Base-by-base conservation (phyloP, 2,797 vertebrate species). In the Erethizon dorsatum region DNA sequence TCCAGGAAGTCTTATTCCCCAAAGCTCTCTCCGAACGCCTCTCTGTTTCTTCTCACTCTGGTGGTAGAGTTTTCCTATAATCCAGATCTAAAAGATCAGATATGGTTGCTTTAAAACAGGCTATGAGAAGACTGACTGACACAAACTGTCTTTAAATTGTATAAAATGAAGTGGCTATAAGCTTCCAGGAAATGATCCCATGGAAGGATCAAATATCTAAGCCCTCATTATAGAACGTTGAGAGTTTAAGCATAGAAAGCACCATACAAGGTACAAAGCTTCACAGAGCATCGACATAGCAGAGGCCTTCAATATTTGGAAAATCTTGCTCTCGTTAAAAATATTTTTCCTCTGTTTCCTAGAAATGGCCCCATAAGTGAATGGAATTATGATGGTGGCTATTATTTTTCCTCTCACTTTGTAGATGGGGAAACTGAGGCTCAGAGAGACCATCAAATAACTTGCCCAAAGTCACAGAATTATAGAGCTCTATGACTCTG, bases 91-190 rank as follows among this genome's bases (percentile, higher is more conserved):
- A 95, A 94, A 65, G 57, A 63, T 50, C 61, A 85, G 5, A 37
- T 5, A 75, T 67, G 15, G 61, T 85, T 94, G 89, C 57, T 92
- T 92, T 96, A 96, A 96, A 22, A 84, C 10, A 88, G 57, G 63
- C 28, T 65, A 61, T 47, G 9, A 82, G 77, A 95, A 97, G 37
- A 73, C 12, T 63, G 17, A 83, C 15, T n/a, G 22, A 94, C 47
- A 92, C 33, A 94, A 73, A 94, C 45, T 89, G 26, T 63, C 87
- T 93, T 79, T 69, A 88, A 90, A 71, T 28, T 0, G 31, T 22
- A 96, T 56, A 92, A 92, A 93, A 93, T 75, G 69, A 96, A 83
- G 63, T 69, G 52, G 17, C 24, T 91, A 15, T 47, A 79, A 73
- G 45, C 13, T 82, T 90, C 73, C 8, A 91, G 54, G 65, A 93